These are phyloP conservation scores for Panthera uncia DNA, from an alignment of 2,113 vertebrate species.

Conservation along the genomic window DNA sequence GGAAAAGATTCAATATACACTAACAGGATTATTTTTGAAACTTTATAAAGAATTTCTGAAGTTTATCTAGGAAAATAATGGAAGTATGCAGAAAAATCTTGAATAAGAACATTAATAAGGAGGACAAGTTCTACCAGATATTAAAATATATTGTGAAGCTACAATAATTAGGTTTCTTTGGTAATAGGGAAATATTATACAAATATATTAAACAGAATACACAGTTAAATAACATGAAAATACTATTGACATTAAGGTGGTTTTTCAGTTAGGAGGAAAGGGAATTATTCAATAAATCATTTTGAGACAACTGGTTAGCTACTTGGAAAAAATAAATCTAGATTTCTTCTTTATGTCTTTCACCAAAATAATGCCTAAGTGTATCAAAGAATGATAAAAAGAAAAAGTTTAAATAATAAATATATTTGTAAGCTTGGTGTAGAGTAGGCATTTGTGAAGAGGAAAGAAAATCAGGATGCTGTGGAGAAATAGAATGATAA, in stretches of 20 bases:
- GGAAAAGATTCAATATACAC: not conserved
- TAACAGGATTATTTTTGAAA: not conserved
- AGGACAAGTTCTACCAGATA: not conserved
- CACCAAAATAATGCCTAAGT: not conserved
- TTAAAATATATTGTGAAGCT: not conserved
- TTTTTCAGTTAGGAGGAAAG: not conserved
- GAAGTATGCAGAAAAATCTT: not conserved
- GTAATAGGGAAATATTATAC: not conserved
- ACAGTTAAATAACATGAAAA: not conserved
- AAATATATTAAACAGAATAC: not conserved
- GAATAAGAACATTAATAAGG: not conserved
- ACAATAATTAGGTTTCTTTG: not conserved
- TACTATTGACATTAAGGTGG: not conserved
- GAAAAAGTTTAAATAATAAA: slow-evolving; percentile 4
- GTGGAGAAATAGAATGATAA: not conserved
- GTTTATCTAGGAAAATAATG: not conserved
- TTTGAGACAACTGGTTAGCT: not conserved
- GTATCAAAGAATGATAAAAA: not conserved
- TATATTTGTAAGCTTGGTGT: not conserved
- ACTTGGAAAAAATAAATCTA: slow-evolving; percentile 25
- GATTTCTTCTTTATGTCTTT: not conserved
- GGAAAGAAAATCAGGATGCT: not conserved
- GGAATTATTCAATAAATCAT: not conserved
- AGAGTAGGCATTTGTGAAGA: not conserved
- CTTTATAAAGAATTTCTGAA: not conserved